Base-by-base conservation (phyloP, 2,888 invertebrate species). In the Sturmia bella region DNA sequence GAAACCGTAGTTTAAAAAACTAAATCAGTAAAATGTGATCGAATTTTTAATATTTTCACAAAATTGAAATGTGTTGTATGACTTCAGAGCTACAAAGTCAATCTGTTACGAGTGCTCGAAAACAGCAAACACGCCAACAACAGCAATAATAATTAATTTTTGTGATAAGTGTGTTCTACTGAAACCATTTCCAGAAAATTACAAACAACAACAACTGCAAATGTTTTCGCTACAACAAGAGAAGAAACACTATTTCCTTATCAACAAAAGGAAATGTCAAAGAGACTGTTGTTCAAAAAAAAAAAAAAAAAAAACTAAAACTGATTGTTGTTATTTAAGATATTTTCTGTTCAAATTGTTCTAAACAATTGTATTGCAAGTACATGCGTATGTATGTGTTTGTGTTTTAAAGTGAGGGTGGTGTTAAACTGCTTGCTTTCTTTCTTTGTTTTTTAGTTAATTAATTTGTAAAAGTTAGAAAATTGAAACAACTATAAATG, bases 221-320 rank as follows among this genome's bases (percentile, higher is more conserved):
- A 50, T 64, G 13, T 27, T n/a, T 66, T 64, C n/a, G 39, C 54
- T 32, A 6, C 52, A 75, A 75, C 48, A 61, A 63, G 41, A 48
- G 61, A 77, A 73, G n/a, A 24, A 76, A 52, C n/a, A 66, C 45
- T 69, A 70, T 50, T 82, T 82, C 24, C 83, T 83, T 83, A 83
- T 83, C 83, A 57, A 17, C 57, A 64, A 82, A 78, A 79, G 83
- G 83, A 83, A 83, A 83, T 83, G 83, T 83, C 57, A 69, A 61
- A 69, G 63, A 80, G 80, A 80, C 76, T 83, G 80, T 64, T 76
- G 61, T 70, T 70, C 12, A 54, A 63, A 52, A 43, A 45, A 3
- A 7, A 7, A 32, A 7, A 1, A n/a, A n/a, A n/a, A n/a, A n/a
- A n/a, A n/a, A n/a, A n/a, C n/a, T n/a, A n/a, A n/a, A n/a, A n/a